Percentiles rank a stretch among this genome's conserved stretches.
These are phyloP conservation scores for Eubasilissa splendida DNA, from an alignment of 2,888 invertebrate genomes.

Conservation along the genomic window DNA sequence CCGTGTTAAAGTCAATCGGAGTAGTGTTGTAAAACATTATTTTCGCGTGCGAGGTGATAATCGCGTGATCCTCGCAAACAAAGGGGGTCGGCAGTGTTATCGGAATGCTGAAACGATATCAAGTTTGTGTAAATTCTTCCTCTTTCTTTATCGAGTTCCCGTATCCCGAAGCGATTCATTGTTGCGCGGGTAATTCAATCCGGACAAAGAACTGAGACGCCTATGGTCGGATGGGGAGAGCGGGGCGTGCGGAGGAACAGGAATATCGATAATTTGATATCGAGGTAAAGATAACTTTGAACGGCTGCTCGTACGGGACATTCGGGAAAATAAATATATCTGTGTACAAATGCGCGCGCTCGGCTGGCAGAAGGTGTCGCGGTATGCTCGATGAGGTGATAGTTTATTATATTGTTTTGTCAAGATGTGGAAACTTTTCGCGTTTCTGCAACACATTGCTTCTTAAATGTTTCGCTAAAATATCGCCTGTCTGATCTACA, in stretches of 20 bases:
- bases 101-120: slow-evolving; percentile 14
- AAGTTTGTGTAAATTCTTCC: slow-evolving; percentile 1
- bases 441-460: no score
- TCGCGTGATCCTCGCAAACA: slow-evolving; percentile 30
- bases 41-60: not conserved
- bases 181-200: slow-evolving; percentile 50
- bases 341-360: no score
- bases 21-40: no score
- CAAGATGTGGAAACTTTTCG: no score
- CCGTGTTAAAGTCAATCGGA: no score
- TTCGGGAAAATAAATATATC: no score
- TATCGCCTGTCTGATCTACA: no score
- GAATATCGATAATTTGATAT: slow-evolving; percentile 34
- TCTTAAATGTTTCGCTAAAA: no score
- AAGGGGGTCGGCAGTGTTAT: slow-evolving; percentile 9
- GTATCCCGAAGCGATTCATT: slow-evolving; percentile 51
- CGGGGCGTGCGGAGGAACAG: slow-evolving; percentile 18
- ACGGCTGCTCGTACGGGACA: not conserved
- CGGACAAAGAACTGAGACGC: slow-evolving; percentile 51
- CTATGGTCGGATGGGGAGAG: slow-evolving; percentile 24
- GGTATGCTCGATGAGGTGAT: no score
- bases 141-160: slow-evolving; percentile 43
- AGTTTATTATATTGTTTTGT: no score
- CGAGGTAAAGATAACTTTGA: slow-evolving; percentile 31
- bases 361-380: no score